Evolutionary conservation across 2,113 vertebrate genomes (phyloP).

Genomic region (Podarcis cretensis): DNA sequence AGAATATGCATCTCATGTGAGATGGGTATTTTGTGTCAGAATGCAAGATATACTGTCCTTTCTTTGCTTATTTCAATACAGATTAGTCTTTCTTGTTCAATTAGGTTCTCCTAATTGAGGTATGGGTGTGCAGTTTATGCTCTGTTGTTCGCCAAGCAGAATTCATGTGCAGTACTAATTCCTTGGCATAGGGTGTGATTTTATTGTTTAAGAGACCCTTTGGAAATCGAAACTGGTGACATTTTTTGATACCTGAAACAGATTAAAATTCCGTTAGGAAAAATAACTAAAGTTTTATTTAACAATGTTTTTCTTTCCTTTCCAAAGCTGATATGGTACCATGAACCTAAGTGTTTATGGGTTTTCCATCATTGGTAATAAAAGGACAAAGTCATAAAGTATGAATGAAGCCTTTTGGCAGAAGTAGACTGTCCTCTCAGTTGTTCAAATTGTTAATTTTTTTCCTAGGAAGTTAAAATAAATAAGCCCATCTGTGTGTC

Average conservation of each 20-base stretch:
- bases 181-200: neutral
- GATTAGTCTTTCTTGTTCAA: neutral
- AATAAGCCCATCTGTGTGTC: slow-evolving; percentile 1
- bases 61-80: slow-evolving; percentile 29
- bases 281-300: neutral
- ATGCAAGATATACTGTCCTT: neutral
- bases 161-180: slow-evolving; percentile 6
- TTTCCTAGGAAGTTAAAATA: neutral
- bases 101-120: slow-evolving; percentile 15
- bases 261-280: slow-evolving; percentile 44
- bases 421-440: neutral
- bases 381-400: neutral
- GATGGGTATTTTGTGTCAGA: neutral
- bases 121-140: neutral
- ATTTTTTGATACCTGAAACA: slow-evolving; percentile 42
- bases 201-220: neutral
- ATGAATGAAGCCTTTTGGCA: neutral
- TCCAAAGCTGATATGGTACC: neutral
- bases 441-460: neutral
- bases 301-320: neutral
- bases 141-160: neutral
- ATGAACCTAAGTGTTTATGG: neutral
- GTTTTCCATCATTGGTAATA: neutral
- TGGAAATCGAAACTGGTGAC: slow-evolving; percentile 7
- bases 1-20: neutral